Percentiles rank a stretch among this genome's conserved stretches.
Evolutionary conservation across 2,888 invertebrate genomes (phyloP).

Genomic region (Tanytarsus gracilentus): DNA sequence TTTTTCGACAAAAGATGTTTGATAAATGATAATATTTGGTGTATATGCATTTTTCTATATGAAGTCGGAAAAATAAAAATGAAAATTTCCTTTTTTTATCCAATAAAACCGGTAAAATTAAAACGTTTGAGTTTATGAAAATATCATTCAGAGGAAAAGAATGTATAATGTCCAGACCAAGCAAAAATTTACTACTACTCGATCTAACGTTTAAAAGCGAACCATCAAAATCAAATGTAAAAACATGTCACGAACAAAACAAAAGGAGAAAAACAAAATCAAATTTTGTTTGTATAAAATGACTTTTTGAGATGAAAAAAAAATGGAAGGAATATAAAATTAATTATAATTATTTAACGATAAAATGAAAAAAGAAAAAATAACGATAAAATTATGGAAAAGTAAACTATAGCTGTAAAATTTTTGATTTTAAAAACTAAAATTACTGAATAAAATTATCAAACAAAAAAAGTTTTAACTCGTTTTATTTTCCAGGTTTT

Average conservation of each 20-base stretch:
- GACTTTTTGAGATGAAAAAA: slow-evolving; percentile 1
- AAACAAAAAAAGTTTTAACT: background rate
- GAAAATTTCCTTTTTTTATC: slow-evolving; percentile 8
- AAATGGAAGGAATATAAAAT: slow-evolving; percentile 3
- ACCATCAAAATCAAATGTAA: slow-evolving; percentile 23
- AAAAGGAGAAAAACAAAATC: background rate
- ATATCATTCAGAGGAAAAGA: slow-evolving; percentile 13
- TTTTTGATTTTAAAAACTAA: slow-evolving; percentile 26
- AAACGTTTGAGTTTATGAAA: slow-evolving; percentile 2
- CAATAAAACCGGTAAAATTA: slow-evolving; percentile 23
- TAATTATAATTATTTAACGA: slow-evolving; percentile 25
- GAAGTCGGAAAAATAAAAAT: background rate
- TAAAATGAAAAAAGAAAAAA: slow-evolving; percentile 22
- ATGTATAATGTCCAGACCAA: slow-evolving; percentile 10
- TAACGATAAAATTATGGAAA: slow-evolving; percentile 15
- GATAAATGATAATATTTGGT: slow-evolving; percentile 11
- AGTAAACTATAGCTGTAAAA: slow-evolving; percentile 23
- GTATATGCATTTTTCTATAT: background rate
- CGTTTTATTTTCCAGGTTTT: too few relatives aligned
- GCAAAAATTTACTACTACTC: slow-evolving; percentile 12
- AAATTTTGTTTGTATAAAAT: slow-evolving; percentile 10
- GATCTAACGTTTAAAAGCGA: slow-evolving; percentile 7
- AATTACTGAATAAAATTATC: slow-evolving; percentile 25
- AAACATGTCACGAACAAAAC: slow-evolving; percentile 6
- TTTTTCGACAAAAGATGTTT: slow-evolving; percentile 1